A percentile compares a stretch with the other conserved stretches of the same genome.
phyloP scores from a whole-genome alignment of 2,797 vertebrate species.

The Fistularia commersonii region DNA sequence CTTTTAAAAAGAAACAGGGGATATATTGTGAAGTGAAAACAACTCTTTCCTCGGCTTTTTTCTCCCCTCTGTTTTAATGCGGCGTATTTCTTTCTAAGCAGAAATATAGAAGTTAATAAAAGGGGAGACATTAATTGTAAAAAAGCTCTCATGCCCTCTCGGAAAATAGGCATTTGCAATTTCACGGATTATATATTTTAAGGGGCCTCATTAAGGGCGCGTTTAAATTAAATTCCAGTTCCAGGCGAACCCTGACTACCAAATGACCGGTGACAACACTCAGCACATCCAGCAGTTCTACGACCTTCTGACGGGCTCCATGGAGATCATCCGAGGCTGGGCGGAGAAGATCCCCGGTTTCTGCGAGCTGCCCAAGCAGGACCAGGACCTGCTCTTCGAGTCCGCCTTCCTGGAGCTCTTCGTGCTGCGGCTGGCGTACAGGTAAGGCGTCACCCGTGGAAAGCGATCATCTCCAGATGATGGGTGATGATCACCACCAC shows the following conservation, averaged over 20 bases:
- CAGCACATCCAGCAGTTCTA: conserved; percentile 99
- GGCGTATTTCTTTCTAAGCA: conserved; percentile 72
- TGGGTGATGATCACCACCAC: conserved; percentile 48
- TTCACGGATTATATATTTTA: conserved; percentile 95
- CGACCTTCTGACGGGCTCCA: conserved; percentile 96
- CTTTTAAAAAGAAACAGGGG: conserved; percentile 29
- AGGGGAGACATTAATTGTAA: conserved; percentile 73
- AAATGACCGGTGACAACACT: conserved; percentile 95
- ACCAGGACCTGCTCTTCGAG: conserved; percentile 97
- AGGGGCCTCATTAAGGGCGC: conserved; percentile 89
- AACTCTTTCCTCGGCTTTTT: conserved; percentile 59
- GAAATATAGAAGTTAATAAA: conserved; percentile 82
- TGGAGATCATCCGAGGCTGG: conserved; percentile 99
- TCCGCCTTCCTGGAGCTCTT: conserved; percentile 98
- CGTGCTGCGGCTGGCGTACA: conserved; percentile 94
- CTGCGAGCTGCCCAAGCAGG: conserved; percentile 88
- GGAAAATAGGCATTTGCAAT: conserved; percentile 84
- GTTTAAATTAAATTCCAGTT: conserved; percentile 93
- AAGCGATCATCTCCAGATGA: conserved; percentile 41
- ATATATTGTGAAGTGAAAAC: conserved; percentile 42
- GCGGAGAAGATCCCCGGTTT: conserved; percentile 97
- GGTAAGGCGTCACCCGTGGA: too few relatives aligned
- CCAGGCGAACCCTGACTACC: conserved; percentile 98
- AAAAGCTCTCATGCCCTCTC: conserved; percentile 73
- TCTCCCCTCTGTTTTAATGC: too few relatives aligned